Evolutionary conservation across 2,113 vertebrate species (phyloP).

Genomic region (Vidua chalybeata): DNA sequence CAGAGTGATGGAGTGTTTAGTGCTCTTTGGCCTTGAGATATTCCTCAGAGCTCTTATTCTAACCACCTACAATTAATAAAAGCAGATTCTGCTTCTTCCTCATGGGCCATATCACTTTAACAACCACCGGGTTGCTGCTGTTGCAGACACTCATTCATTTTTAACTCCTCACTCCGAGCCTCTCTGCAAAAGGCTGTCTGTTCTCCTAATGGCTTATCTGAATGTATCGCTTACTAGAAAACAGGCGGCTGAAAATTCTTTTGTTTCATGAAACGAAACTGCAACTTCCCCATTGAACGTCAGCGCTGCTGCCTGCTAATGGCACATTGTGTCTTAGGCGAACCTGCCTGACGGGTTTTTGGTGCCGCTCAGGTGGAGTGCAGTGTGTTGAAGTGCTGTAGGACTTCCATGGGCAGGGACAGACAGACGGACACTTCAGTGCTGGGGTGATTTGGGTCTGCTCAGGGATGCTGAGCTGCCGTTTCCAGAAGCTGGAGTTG

Average conservation of each 20-base stretch:
- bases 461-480: not conserved
- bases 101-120: not conserved
- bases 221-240: not conserved
- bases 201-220: not conserved
- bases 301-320: not conserved
- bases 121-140: not conserved
- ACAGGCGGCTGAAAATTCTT: not conserved
- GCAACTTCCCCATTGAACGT: fast-evolving
- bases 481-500: not conserved
- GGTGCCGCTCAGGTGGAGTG: not conserved
- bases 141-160: conserved; percentile 8
- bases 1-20: not conserved
- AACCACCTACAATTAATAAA: conserved; percentile 45
- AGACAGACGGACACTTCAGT: not conserved
- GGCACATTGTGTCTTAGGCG: fast-evolving
- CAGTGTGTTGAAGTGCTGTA: not conserved
- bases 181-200: not conserved
- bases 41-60: not conserved
- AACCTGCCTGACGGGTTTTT: conserved; percentile 3
- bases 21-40: not conserved
- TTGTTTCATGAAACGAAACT: not conserved
- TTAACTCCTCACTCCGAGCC: not conserved
- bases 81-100: not conserved
- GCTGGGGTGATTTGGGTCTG: not conserved
- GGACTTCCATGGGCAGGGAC: not conserved